phyloP scores from a whole-genome alignment of 2,113 vertebrate species.

The Rhynchopsitta pachyrhyncha region DNA sequence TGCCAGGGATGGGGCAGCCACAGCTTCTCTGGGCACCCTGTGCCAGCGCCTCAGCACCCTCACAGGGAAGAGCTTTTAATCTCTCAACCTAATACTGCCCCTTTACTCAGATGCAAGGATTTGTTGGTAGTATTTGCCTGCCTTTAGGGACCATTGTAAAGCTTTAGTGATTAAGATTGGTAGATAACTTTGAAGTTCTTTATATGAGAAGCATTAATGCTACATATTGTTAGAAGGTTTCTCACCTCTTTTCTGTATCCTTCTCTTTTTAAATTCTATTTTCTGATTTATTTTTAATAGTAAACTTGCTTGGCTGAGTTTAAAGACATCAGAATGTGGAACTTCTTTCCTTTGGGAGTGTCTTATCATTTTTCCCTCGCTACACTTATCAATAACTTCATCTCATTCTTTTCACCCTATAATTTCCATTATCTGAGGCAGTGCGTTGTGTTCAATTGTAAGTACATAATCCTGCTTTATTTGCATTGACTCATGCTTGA shows the following conservation, averaged over 20 bases:
- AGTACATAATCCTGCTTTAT: conserved; percentile 72
- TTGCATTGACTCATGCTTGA: conserved; percentile 82
- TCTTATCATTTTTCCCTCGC: background rate
- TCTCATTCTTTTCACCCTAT: conserved; percentile 58
- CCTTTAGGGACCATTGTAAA: background rate
- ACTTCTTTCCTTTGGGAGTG: background rate
- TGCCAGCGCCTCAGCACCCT: background rate
- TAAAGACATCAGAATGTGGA: background rate
- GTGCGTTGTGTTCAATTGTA: conserved; percentile 45
- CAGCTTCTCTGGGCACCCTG: background rate
- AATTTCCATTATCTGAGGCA: conserved; percentile 67
- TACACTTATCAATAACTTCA: conserved; percentile 53
- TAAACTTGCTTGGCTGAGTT: background rate
- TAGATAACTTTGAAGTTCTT: rapidly evolving
- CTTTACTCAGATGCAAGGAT: background rate
- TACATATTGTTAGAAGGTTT: rapidly evolving
- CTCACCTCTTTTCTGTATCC: background rate
- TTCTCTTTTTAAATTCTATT: background rate
- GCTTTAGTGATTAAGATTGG: background rate
- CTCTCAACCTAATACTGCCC: background rate
- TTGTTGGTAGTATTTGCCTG: background rate
- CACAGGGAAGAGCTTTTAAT: background rate
- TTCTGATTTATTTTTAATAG: background rate
- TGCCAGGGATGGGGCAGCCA: too few relatives aligned
- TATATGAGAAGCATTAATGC: rapidly evolving